Percentiles rank a stretch among this genome's conserved stretches.
Evolutionary conservation across 1,140 invertebrate genomes (phyloP).

Genomic region (Hylyphantes graminicola): DNA sequence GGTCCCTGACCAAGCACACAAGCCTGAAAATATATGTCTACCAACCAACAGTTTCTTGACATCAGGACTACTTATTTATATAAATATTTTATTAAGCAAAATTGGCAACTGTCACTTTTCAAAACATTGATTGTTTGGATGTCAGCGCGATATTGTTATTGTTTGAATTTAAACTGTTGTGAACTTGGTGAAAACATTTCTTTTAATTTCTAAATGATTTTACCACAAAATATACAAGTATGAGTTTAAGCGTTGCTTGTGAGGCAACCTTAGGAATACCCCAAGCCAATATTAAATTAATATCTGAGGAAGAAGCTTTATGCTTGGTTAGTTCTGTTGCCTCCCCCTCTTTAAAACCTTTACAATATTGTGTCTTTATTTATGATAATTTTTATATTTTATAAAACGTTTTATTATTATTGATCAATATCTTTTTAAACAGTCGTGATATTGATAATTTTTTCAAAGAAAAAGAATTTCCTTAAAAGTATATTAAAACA

Average conservation of each 20-base stretch:
- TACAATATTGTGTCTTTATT: neutral
- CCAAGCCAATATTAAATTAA: constrained; percentile 11
- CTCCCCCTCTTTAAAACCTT: neutral
- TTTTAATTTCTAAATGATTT: neutral
- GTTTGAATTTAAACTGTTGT: constrained; percentile 17
- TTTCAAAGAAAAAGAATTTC: too few species aligned
- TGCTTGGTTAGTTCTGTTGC: constrained; percentile 44
- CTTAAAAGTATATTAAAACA: too few species aligned
- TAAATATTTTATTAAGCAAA: neutral
- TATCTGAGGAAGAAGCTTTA: constrained; percentile 42
- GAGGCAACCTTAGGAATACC: constrained; percentile 29
- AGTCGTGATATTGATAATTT: too few species aligned
- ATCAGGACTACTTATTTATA: neutral
- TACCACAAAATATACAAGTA: constrained; percentile 19
- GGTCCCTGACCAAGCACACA: too few species aligned
- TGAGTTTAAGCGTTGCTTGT: constrained; percentile 8
- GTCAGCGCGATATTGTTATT: constrained; percentile 18
- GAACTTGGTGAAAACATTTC: neutral
- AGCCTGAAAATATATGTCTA: neutral
- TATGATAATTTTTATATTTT: too few species aligned
- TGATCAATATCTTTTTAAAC: too few species aligned
- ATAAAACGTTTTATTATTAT: too few species aligned
- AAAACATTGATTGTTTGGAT: constrained; percentile 43
- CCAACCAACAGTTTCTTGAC: neutral
- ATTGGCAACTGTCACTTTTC: neutral